Evolutionary conservation across 2,888 invertebrate species (phyloP), one percentile per base, ranked within the genome.

Genomic region (Tuta absoluta): DNA sequence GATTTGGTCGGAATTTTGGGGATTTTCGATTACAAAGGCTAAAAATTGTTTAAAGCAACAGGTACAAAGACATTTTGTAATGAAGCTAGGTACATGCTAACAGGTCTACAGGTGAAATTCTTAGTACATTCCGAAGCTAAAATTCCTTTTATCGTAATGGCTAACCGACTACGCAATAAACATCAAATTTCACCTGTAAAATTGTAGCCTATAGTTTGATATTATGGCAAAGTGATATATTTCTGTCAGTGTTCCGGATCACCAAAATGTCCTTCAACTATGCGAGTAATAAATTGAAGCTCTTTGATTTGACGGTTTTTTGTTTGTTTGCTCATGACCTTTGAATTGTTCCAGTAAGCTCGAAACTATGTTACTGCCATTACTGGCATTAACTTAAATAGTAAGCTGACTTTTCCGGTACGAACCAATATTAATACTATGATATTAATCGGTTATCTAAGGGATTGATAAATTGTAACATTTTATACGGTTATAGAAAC

Each of bases 241-340:
- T 14, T 53, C 17, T 1, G 19, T 41, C 41, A 21, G 0, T 45
- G 45, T 60, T 60, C 60, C 60, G 60, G 60, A 45, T 60, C 45
- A 41, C 53, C 12, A 45, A 24, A 24, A 68, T 23, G 69, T 70
- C 74, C 72, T 75, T 74, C 70, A 72, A 64, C 64, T 68, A 62
- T 67, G 64, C 38, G 69, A 63, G 68, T 74, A 72, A 74, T 69
- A 68, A 72, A 76, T 73, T 63, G 67, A 65, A 56, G 28, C 28
- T 67, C 65, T 57, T 49, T 66, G 41, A 49, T 51, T 64, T 63
- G 49, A 65, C 59, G 37, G 38, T 37, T 65, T 63, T 66, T 66
- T 65, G 60, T 74, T 71, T 73, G 67, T 68, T 73, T 70, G 19
- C 65, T 67, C 67, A 65, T 74, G 71, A 71, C 68, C 72, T 74